Evolutionary conservation across 2,113 vertebrate genomes (phyloP).

Genomic region (Rhinopithecus roxellana): DNA sequence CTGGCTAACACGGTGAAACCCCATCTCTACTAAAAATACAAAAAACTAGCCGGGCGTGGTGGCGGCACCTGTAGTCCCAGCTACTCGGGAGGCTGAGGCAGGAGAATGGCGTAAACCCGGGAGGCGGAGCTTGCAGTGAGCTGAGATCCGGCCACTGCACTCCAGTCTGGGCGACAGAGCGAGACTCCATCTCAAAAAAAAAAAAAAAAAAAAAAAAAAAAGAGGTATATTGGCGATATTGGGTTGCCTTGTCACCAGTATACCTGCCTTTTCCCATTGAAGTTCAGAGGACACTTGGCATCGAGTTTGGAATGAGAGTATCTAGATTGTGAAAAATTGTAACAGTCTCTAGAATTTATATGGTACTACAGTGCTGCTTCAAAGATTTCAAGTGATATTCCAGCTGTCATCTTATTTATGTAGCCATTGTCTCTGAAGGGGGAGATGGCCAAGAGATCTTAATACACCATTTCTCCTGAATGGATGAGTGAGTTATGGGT

Average conservation of each 20-base stretch:
- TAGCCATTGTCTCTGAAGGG: slow-evolving; percentile 17
- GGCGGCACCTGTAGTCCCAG: no score
- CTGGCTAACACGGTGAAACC: no score
- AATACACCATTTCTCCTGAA: slow-evolving; percentile 10
- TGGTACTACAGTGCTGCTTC: not conserved
- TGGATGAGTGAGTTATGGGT: not conserved
- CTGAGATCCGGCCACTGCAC: no score
- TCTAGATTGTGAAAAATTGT: slow-evolving; percentile 7
- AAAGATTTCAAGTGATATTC: slow-evolving; percentile 48
- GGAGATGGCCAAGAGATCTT: slow-evolving; percentile 32
- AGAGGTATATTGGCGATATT: not conserved
- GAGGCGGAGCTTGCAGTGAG: no score
- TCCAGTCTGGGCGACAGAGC: no score
- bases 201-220: no score
- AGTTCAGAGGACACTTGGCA: not conserved
- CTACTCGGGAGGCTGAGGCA: no score
- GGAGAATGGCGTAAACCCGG: no score
- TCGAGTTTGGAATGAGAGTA: slow-evolving; percentile 42
- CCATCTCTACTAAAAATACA: no score
- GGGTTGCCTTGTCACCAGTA: not conserved
- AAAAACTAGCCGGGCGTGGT: no score
- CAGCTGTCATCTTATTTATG: slow-evolving; percentile 37
- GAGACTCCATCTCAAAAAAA: no score
- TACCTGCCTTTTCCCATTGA: slow-evolving; percentile 2
- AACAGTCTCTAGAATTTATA: slow-evolving; percentile 30